These are phyloP conservation scores for Trichogramma pretiosum DNA, from an alignment of 1,140 invertebrate genomes.

Conservation along the genomic window DNA sequence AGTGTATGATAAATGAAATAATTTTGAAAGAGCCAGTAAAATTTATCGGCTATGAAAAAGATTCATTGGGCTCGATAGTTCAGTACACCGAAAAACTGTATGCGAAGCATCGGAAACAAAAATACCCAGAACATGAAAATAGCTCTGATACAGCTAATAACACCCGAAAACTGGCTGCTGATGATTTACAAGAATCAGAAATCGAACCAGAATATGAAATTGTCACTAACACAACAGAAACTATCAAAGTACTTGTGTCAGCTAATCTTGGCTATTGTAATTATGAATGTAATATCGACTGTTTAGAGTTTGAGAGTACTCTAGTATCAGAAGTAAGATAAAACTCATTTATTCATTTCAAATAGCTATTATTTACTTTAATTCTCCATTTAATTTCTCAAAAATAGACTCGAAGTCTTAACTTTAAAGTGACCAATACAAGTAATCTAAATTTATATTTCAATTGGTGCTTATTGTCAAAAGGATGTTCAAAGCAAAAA, in stretches of 20 bases:
- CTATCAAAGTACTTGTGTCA: constrained; percentile 23
- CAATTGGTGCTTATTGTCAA: too few relatives aligned
- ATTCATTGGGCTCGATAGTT: too few relatives aligned
- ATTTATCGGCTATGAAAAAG: too few relatives aligned
- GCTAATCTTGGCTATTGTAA: constrained; percentile 25
- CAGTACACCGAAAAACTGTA: too few relatives aligned
- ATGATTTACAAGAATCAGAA: constrained; percentile 9
- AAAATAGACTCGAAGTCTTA: constrained; percentile 21
- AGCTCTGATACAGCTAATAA: too few relatives aligned
- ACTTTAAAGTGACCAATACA: constrained; percentile 24
- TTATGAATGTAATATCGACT: constrained; percentile 23
- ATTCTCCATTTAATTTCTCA: background rate
- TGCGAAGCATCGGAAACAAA: too few relatives aligned
- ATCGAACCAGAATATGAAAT: constrained; percentile 26
- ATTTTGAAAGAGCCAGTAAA: too few relatives aligned
- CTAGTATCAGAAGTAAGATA: constrained; percentile 31
- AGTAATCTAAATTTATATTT: constrained; percentile 25
- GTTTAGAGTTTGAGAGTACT: constrained; percentile 32
- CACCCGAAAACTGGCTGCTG: too few relatives aligned
- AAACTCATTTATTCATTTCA: background rate
- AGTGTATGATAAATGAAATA: constrained; percentile 26
- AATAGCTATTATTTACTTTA: background rate
- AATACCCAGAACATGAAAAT: too few relatives aligned
- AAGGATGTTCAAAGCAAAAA: too few relatives aligned
- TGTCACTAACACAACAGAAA: constrained; percentile 17